These are phyloP conservation scores for Cacatua alba DNA, from an alignment of 2,113 vertebrate genomes.

Conservation along the genomic window DNA sequence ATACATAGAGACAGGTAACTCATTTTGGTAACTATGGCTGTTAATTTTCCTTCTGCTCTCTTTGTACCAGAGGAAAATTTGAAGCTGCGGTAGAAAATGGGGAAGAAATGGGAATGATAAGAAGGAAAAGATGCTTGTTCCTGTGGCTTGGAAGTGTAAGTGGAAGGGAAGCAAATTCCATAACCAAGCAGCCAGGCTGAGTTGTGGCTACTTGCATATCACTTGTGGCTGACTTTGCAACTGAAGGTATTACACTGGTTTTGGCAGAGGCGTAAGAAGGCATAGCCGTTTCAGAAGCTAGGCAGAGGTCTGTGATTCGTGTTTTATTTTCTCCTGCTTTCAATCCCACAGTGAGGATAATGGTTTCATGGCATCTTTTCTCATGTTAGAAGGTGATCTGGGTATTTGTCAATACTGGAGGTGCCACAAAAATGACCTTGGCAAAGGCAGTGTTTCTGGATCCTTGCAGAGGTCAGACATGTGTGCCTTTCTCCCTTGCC, in stretches of 20 bases:
- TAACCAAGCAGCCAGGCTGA: neutral
- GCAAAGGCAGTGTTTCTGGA: neutral
- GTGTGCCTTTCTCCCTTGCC: fast-evolving
- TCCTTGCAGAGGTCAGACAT: neutral
- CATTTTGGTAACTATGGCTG: neutral
- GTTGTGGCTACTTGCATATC: neutral
- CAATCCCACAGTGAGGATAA: neutral
- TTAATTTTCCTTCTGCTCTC: neutral
- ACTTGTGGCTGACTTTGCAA: neutral
- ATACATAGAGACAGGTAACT: neutral
- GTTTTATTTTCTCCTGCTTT: neutral
- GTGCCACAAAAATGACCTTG: neutral
- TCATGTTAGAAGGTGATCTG: fast-evolving
- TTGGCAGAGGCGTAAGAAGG: neutral
- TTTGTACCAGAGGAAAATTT: neutral
- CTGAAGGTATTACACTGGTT: fast-evolving
- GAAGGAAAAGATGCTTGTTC: neutral
- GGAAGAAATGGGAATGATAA: neutral
- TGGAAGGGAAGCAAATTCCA: neutral
- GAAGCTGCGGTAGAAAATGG: neutral
- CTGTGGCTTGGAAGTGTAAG: neutral
- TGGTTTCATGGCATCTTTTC: neutral
- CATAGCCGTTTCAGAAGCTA: neutral
- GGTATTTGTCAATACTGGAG: neutral
- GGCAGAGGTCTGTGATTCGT: neutral